These are phyloP conservation scores for Motacilla alba DNA, from an alignment of 2,113 vertebrate genomes.

Conservation along the genomic window DNA sequence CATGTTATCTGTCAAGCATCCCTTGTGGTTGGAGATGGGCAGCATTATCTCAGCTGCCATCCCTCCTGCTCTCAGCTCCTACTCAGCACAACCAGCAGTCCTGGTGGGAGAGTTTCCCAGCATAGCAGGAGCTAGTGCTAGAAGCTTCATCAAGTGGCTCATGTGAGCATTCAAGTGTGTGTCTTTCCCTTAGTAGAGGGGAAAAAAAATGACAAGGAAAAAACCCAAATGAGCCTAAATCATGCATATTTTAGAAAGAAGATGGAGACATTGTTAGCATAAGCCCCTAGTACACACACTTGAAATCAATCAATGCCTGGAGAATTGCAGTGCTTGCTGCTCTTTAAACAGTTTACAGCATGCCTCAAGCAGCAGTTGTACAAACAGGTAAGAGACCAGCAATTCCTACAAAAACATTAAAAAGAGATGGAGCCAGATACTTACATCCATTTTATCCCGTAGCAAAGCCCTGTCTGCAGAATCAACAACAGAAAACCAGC, in stretches of 20 bases:
- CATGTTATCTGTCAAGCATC: conserved; percentile 28
- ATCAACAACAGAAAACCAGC: conserved; percentile 82
- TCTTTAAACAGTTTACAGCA: background rate
- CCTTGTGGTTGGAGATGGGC: background rate
- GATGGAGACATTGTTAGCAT: conserved; percentile 5
- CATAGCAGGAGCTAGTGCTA: background rate
- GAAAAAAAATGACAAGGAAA: background rate
- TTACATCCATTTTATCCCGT: conserved; percentile 98
- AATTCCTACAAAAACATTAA: background rate
- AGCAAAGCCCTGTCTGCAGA: conserved; percentile 86
- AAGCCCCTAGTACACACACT: conserved; percentile 14
- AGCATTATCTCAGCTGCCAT: conserved; percentile 3
- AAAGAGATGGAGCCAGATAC: conserved; percentile 61
- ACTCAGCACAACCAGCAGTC: background rate
- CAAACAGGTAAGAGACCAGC: background rate
- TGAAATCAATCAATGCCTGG: background rate
- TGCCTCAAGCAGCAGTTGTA: background rate
- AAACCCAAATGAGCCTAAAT: background rate
- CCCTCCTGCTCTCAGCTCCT: background rate
- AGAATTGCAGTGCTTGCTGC: background rate
- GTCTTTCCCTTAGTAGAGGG: background rate
- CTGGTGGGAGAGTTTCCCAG: background rate
- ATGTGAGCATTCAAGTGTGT: background rate
- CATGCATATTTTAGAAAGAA: conserved; percentile 8
- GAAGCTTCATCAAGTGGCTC: conserved; percentile 23